A percentile compares a stretch with the other conserved stretches of the same genome.
These are phyloP conservation scores for Atrichornis clamosus DNA, from an alignment of 2,113 vertebrate species.

Conservation along the genomic window DNA sequence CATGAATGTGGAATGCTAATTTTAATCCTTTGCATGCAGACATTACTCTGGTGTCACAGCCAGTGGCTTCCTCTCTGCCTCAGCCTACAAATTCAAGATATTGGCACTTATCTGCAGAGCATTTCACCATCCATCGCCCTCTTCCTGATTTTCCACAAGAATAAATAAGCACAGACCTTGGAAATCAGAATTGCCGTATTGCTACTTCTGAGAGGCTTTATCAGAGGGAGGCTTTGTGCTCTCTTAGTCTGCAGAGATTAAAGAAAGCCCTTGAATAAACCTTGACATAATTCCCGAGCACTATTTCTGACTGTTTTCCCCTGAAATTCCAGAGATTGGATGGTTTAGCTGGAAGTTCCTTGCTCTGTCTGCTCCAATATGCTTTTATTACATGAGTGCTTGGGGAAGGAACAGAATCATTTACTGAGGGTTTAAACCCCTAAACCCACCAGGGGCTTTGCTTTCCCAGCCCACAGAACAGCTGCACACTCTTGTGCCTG, in stretches of 20 bases:
- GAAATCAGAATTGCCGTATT: background rate
- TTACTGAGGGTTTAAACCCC: background rate
- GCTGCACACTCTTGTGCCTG: background rate
- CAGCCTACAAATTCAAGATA: background rate
- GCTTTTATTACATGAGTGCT: background rate
- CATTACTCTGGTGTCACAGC: background rate
- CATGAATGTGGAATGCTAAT: rapidly evolving
- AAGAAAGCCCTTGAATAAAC: constrained; percentile 57
- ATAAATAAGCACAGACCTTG: background rate
- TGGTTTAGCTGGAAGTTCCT: background rate
- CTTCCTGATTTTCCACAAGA: background rate
- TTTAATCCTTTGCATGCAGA: background rate
- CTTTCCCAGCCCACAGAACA: background rate
- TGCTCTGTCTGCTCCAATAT: background rate
- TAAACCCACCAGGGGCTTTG: background rate
- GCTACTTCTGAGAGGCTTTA: background rate
- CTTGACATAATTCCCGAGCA: constrained; percentile 37
- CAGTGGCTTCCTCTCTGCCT: background rate
- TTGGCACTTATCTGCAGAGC: background rate
- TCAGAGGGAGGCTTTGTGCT: constrained; percentile 16
- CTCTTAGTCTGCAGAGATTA: constrained; percentile 20
- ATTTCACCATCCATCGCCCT: rapidly evolving
- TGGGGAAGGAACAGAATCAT: background rate
- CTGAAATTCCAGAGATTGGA: background rate
- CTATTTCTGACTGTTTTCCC: background rate